Base-by-base conservation (phyloP, 2,888 invertebrate genomes). In the Cryptocephalus moraei region DNA sequence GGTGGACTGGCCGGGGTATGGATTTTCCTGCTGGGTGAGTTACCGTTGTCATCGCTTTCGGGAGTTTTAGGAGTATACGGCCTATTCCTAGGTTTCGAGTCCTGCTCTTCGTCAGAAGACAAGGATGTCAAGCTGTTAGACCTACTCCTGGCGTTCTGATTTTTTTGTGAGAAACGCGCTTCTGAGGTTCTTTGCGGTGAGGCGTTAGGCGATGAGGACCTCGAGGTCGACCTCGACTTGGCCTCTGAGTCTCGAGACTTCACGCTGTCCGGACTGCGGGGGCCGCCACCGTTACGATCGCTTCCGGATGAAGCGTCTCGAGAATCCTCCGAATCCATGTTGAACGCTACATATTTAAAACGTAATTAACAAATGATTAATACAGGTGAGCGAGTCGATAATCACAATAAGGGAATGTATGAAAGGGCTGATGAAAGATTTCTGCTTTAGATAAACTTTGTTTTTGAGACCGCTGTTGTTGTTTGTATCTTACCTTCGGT, bases 311-410 rank as follows among this genome's bases (percentile, higher is more conserved):
- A 68, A 42, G 59, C 75, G 70, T 77, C 78, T 59, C 73, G 71
- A 54, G 79, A 79, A 66, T 79, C 79, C 67, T 79, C 79, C 13
- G 79, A 79, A 66, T 79, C 79, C 78, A 79, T 79, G 41, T 45
- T 47, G 58, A 22, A 22, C 6, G 53, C 60, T 58, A 57, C 52
- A 53, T 56, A 59, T 44, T 56, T 47, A 45, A 48, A 46, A 51
- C 34, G 46, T 45, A 32, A 50, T 44, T 33, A 50, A 12, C 9
- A 43, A 31, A 36, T 34, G 33, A 43, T 34, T 9, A 10, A 42
- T 10, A 4, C n/a, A 11, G 32, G 3, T 6, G 2, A 22, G 6
- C 6, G 22, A 22, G 6, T 2, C 6, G 6, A 22, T 22, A 22
- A 22, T 22, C 22, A 36, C n/a, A 36, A 36, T 36, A 36, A 36